Evolutionary conservation across 2,113 vertebrate species (phyloP).

Genomic region (Spilogale gracilis): DNA sequence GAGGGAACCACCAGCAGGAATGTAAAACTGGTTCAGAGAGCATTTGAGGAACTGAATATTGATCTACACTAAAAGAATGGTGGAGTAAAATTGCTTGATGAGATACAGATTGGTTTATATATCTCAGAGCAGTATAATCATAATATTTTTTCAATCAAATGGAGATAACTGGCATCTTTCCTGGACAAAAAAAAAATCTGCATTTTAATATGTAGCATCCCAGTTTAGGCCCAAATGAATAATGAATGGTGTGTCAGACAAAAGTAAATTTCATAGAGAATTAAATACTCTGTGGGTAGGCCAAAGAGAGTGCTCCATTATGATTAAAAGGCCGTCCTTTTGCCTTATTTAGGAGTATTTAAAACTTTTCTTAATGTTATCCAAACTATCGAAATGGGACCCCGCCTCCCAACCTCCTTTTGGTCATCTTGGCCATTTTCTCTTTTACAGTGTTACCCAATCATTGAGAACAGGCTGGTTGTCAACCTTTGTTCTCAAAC

Average conservation of each 20-base stretch:
- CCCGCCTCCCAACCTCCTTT: not conserved
- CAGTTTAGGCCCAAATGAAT: not conserved
- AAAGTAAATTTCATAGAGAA: not conserved
- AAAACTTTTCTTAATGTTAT: not conserved
- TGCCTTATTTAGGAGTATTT: not conserved
- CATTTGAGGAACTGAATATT: not conserved
- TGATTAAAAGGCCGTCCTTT: not conserved
- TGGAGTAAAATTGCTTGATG: not conserved
- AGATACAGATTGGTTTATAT: not conserved
- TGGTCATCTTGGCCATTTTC: not conserved
- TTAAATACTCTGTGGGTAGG: not conserved
- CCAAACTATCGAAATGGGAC: not conserved
- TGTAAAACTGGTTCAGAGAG: not conserved
- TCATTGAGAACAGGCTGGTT: not conserved
- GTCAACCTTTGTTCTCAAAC: not conserved
- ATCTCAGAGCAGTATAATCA: not conserved
- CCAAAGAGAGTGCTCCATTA: not conserved
- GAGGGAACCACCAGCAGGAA: not conserved
- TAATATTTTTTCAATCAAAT: not conserved
- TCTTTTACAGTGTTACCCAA: not conserved
- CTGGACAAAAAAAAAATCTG: not conserved
- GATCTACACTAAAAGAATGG: not conserved
- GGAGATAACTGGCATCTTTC: not conserved
- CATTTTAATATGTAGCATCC: not conserved
- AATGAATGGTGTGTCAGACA: not conserved